Percentiles rank a stretch among this genome's conserved stretches.
Evolutionary conservation across 2,888 invertebrate genomes (phyloP).

Genomic region (Hirtodrosophila trivittata): DNA sequence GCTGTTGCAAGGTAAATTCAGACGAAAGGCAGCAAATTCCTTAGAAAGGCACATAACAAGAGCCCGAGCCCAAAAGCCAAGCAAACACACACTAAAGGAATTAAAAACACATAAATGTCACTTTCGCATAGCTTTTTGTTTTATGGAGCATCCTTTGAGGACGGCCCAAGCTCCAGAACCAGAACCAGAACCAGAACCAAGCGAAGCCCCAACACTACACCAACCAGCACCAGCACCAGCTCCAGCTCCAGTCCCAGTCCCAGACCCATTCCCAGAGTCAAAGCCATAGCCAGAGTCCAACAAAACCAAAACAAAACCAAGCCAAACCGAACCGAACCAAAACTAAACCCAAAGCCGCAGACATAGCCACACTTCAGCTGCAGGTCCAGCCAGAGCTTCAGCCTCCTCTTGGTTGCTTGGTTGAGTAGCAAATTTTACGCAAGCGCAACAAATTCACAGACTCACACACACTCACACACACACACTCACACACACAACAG

Average conservation of each 20-base stretch:
- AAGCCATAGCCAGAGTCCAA: constrained; percentile 7
- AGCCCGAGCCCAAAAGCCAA: constrained; percentile 24
- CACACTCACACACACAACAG: constrained; percentile 14
- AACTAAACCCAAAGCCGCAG: constrained; percentile 56
- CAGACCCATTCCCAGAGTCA: background rate
- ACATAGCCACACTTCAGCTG: constrained; percentile 65
- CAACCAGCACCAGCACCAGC: too few relatives aligned
- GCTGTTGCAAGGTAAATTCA: constrained; percentile 67
- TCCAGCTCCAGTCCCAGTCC: too few relatives aligned
- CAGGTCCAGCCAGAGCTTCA: constrained; percentile 36
- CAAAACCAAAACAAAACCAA: constrained; percentile 29
- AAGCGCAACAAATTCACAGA: constrained; percentile 67
- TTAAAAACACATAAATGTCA: constrained; percentile 79
- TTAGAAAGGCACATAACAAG: constrained; percentile 55
- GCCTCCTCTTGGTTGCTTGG: constrained; percentile 10
- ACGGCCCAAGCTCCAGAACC: constrained; percentile 11
- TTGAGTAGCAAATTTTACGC: constrained; percentile 68
- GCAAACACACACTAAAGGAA: constrained; percentile 43
- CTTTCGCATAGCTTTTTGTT: constrained; percentile 74
- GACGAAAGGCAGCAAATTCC: constrained; percentile 58
- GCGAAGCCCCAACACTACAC: too few relatives aligned
- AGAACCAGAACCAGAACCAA: constrained; percentile 7
- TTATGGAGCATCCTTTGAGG: constrained; percentile 68
- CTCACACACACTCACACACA: constrained; percentile 27
- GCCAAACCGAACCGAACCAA: constrained; percentile 9